phyloP scores from a whole-genome alignment of 2,113 vertebrate species.

The Chamaetylas fuelleborni region DNA sequence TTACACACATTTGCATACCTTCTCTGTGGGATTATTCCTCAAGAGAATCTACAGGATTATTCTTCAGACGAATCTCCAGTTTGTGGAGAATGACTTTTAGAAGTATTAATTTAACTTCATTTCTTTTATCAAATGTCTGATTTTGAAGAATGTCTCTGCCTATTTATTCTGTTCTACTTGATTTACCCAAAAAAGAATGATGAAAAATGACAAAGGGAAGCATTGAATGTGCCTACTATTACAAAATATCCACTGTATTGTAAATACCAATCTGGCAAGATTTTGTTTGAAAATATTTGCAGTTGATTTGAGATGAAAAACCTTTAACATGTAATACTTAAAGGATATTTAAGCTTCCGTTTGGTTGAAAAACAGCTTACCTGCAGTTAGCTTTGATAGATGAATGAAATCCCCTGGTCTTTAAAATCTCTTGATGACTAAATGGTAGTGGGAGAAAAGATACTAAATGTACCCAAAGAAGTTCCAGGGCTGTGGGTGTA shows the following conservation, averaged over 20 bases:
- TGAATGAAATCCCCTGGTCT: background rate
- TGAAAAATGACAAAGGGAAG: background rate
- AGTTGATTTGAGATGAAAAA: background rate
- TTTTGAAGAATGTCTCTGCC: background rate
- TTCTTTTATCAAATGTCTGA: background rate
- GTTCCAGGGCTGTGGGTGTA: conserved; percentile 1
- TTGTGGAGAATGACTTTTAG: background rate
- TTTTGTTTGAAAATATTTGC: background rate
- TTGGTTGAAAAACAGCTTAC: background rate
- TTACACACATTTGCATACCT: background rate
- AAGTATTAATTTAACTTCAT: background rate
- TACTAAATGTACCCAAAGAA: background rate
- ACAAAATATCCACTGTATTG: background rate
- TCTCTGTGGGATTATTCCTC: background rate
- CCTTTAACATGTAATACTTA: background rate
- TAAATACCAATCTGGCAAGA: background rate
- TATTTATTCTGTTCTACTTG: background rate
- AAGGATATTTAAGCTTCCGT: background rate
- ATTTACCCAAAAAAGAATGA: background rate
- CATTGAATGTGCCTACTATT: background rate
- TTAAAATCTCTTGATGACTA: background rate
- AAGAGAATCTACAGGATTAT: background rate
- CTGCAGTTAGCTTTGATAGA: background rate
- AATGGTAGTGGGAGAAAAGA: background rate
- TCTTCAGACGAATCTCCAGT: background rate